phyloP scores from a whole-genome alignment of 2,888 invertebrate genomes.

The Rambutsinella grinnellia region DNA sequence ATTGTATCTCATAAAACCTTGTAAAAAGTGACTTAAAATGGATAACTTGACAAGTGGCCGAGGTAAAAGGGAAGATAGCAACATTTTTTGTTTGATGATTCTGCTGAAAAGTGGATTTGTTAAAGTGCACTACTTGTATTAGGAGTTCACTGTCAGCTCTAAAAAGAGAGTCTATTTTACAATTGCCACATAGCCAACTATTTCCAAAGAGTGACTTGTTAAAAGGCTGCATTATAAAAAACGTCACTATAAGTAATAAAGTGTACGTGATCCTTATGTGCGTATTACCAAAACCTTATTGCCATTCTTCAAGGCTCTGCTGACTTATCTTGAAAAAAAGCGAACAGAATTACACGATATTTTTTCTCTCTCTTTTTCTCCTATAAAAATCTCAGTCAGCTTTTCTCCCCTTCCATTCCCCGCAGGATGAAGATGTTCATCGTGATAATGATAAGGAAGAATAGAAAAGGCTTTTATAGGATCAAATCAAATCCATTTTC shows the following conservation, averaged over 20 bases:
- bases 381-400: conserved; percentile 13
- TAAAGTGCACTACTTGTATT: conserved; percentile 9
- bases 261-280: background rate
- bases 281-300: background rate
- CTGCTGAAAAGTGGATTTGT: conserved; percentile 19
- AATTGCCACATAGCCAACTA: background rate
- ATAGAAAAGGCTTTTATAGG: conserved; percentile 18
- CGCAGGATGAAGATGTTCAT: conserved; percentile 1
- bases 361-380: background rate
- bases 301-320: background rate
- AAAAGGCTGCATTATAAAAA: background rate
- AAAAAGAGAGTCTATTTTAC: background rate
- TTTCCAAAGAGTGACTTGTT: background rate
- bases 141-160: background rate
- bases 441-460: conserved; percentile 1
- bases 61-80: background rate
- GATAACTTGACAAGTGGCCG: too few species aligned
- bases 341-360: background rate
- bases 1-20: background rate
- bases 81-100: background rate
- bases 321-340: background rate
- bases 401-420: background rate
- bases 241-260: background rate
- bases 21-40: too few species aligned
- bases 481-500: conserved; percentile 27